Evolutionary conservation across 2,888 invertebrate genomes (phyloP).

Genomic region (Pollenia griseotomentosa): DNA sequence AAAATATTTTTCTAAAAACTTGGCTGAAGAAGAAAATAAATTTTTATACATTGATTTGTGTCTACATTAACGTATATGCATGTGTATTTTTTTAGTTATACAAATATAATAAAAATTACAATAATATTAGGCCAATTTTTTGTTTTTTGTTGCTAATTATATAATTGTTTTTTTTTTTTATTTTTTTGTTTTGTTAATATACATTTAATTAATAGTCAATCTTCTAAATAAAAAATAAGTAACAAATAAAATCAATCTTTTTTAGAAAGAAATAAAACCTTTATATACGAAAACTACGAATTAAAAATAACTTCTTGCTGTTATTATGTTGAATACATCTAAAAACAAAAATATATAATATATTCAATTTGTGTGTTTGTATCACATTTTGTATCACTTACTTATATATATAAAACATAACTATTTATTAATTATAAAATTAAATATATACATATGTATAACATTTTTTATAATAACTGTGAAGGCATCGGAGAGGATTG

Average conservation of each 20-base stretch:
- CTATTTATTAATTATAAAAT: background rate
- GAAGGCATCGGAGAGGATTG: constrained; percentile 18
- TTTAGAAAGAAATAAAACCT: background rate
- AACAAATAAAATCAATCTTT: constrained; percentile 23
- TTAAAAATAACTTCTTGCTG: background rate
- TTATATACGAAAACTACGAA: background rate
- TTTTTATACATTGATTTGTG: background rate
- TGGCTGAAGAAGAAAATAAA: constrained; percentile 8
- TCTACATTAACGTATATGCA: background rate
- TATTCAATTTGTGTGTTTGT: background rate
- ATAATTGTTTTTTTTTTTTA: constrained; percentile 41
- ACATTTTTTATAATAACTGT: constrained; percentile 9
- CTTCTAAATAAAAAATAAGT: background rate
- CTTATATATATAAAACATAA: too few species aligned
- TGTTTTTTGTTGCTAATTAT: constrained; percentile 39
- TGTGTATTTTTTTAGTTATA: constrained; percentile 35
- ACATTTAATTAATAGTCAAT: constrained; percentile 4
- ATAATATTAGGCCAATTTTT: constrained; percentile 50
- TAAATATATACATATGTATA: too few species aligned
- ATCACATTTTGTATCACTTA: background rate
- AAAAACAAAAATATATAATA: background rate
- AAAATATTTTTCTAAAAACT: background rate
- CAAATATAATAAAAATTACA: constrained; percentile 13
- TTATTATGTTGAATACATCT: constrained; percentile 3
- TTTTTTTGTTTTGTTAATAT: background rate